phyloP scores from a whole-genome alignment of 2,888 invertebrate genomes.

The Aspidiotus rigidus region DNA sequence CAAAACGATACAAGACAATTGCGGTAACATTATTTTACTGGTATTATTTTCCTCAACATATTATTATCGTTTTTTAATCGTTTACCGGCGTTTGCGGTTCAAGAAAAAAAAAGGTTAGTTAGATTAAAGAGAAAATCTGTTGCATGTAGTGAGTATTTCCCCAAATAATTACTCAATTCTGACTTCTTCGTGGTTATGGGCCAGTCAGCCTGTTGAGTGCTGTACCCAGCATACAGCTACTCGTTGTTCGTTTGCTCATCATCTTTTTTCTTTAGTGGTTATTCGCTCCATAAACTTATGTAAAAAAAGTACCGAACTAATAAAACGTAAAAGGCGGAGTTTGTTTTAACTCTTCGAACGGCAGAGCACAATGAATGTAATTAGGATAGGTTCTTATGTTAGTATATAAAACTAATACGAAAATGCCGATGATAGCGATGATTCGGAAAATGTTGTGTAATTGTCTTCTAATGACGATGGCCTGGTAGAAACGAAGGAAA shows the following conservation, averaged over 20 bases:
- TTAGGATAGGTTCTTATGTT: constrained; percentile 1
- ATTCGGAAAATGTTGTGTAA: constrained; percentile 27
- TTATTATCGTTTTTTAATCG: background rate
- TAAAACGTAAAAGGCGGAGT: background rate
- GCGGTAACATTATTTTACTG: too few species aligned
- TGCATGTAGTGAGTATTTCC: background rate
- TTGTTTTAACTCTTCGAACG: background rate
- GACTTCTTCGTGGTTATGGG: background rate
- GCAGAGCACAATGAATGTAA: constrained; percentile 3
- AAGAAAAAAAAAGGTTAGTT: too few species aligned
- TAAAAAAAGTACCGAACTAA: background rate
- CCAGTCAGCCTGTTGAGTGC: too few species aligned
- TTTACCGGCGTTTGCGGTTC: background rate
- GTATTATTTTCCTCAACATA: too few species aligned
- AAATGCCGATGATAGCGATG: constrained; percentile 26
- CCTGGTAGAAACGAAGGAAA: background rate
- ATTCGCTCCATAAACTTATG: background rate
- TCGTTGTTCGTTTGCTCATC: too few species aligned
- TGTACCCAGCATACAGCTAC: too few species aligned
- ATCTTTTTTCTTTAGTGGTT: background rate
- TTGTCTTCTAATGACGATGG: constrained; percentile 25
- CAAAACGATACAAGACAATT: too few species aligned
- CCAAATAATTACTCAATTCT: constrained; percentile 4
- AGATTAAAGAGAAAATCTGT: background rate
- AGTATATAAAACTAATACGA: constrained; percentile 2